Evolutionary conservation across 2,888 invertebrate genomes (phyloP), one percentile per base, ranked within the genome.

Genomic region (Tinea semifulvella): DNA sequence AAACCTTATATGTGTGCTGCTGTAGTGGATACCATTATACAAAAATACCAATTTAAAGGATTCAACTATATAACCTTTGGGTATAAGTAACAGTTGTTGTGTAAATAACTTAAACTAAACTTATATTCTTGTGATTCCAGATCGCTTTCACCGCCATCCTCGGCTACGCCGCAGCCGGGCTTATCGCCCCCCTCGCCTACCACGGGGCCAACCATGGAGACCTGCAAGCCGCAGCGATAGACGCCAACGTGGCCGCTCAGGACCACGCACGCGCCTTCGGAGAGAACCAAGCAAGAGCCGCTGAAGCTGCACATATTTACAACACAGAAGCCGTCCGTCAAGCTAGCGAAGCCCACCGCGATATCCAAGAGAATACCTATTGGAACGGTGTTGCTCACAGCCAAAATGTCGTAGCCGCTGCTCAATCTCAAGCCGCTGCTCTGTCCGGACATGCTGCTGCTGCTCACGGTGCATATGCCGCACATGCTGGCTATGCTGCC

Each of bases 151-250:
- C 67, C 58, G 79, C 79, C 71, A 55, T 79, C 60, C 62, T 79
- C 68, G 79, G 77, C 74, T 80, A 73, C 63, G 75, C 79, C 55
- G 68, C 77, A 60, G 79, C 79, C 53, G 59, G 70, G 53, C 58
- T 63, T 48, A 58, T 79, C 61, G 56, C 67, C 46, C 75, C 76
- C 38, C 52, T 65, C 4, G 60, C 58, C 8, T 56, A 60, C 50
- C 16, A 14, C 36, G 76, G 76, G 52, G 62, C 68, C 42, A 80
- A 74, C 0, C 55, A 73, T 2, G 79, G 73, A 3, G 79, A 80
- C 53, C 48, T 75, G 4, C 71, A 79, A 48, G 79, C 71, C 1
- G 79, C 77, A 2, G 66, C 60, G 22, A 79, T 77, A 17, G 61
- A 79, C 44, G 72, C 75, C 5, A 68, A 69, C 51, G 66, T 68